Percentiles rank a stretch among this genome's conserved stretches.
Conservation (phyloP, 1,140 invertebrate genomes). For the Gyrodactylus bullatarudis region DNA sequence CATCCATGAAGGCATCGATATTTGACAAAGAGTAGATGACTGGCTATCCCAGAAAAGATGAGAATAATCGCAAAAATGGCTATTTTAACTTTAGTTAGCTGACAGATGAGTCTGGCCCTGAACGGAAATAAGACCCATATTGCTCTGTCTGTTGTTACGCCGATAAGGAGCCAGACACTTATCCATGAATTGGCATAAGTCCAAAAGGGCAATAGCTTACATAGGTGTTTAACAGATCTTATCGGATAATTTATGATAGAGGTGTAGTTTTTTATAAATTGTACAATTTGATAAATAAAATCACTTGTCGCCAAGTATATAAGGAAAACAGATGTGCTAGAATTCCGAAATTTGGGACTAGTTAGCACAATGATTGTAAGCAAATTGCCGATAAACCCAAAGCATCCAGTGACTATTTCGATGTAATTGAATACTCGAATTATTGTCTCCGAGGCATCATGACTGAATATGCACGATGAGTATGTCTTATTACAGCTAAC, state of each 20-base stretch:
- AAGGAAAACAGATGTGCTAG: conserved; percentile 2
- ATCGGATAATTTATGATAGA: neutral
- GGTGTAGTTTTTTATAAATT: neutral
- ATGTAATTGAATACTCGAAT: neutral
- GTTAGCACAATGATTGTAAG: conserved; percentile 2
- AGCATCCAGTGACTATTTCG: neutral
- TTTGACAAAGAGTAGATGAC: neutral
- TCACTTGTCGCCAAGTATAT: neutral
- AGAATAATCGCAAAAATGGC: neutral
- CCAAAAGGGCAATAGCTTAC: neutral
- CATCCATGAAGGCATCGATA: neutral
- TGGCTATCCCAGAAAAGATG: neutral
- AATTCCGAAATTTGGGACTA: neutral
- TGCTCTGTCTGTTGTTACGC: neutral
- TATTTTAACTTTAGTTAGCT: neutral
- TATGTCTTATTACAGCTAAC: neutral
- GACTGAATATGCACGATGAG: neutral
- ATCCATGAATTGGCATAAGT: neutral
- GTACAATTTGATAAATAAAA: conserved; percentile 1
- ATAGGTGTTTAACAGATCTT: neutral
- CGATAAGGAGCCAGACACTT: conserved; percentile 3
- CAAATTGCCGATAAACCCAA: neutral
- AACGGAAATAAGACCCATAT: conserved; percentile 7
- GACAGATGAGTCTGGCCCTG: neutral
- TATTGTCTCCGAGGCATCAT: neutral